Percentiles rank a stretch among this genome's conserved stretches.
phyloP scores from a whole-genome alignment of 2,113 vertebrate species.

The Leucoraja erinaceus region DNA sequence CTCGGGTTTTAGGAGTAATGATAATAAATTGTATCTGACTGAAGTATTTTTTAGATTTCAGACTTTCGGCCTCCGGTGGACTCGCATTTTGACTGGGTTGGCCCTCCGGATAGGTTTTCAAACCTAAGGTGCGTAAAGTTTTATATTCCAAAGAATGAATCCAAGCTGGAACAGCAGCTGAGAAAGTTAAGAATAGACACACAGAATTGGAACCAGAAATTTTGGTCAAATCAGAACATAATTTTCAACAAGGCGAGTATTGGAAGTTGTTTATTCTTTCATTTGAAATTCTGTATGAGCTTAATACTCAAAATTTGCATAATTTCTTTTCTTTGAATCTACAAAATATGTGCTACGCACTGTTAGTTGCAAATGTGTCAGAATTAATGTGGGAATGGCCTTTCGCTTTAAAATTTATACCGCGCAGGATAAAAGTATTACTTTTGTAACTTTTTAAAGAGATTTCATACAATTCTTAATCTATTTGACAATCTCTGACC shows the following conservation, averaged over 20 bases:
- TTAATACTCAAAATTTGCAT: background rate
- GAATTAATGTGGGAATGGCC: background rate
- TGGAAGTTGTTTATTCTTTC: background rate
- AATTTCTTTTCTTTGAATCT: background rate
- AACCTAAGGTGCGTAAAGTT: constrained; percentile 79
- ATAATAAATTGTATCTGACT: background rate
- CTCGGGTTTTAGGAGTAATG: background rate
- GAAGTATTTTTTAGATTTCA: constrained; percentile 51
- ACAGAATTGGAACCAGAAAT: constrained; percentile 79
- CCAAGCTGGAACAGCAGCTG: constrained; percentile 64
- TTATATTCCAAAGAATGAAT: constrained; percentile 65
- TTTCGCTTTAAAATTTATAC: background rate
- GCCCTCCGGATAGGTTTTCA: constrained; percentile 79
- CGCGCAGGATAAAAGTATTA: too few species aligned
- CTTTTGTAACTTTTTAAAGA: too few species aligned
- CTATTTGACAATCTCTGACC: background rate
- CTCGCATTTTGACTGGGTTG: constrained; percentile 79
- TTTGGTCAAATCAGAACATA: constrained; percentile 81
- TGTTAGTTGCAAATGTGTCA: background rate
- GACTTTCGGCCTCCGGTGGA: constrained; percentile 60
- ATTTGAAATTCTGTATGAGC: background rate
- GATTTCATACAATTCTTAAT: background rate
- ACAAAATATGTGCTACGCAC: background rate
- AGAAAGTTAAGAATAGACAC: constrained; percentile 78
- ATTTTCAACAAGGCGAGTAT: constrained; percentile 68